Evolutionary conservation across 1,140 invertebrate species (phyloP).

Genomic region (Sinonovacula constricta): DNA sequence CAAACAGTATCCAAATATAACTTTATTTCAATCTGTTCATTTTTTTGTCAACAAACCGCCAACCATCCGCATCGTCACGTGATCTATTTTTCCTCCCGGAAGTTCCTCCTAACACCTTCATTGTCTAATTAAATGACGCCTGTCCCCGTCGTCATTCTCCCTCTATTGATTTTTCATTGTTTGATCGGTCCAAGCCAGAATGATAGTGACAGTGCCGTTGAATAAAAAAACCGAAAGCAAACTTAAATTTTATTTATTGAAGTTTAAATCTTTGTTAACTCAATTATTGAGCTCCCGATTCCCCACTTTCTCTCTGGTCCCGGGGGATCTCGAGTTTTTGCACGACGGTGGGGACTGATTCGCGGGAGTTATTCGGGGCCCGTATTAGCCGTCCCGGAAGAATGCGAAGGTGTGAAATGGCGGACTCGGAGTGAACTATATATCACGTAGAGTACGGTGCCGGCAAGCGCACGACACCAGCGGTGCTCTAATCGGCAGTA

Average conservation of each 20-base stretch:
- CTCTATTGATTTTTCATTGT: no score
- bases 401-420: neutral
- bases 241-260: slow-evolving; percentile 1
- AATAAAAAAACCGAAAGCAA: neutral
- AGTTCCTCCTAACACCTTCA: no score
- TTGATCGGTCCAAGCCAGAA: no score
- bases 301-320: neutral
- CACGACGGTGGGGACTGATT: neutral
- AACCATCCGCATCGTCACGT: no score
- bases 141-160: no score
- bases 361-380: neutral
- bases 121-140: no score
- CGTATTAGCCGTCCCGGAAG: neutral
- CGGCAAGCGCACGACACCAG: neutral
- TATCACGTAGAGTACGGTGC: neutral
- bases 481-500: neutral
- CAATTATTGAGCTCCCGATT: neutral
- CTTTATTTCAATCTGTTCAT: no score
- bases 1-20: no score
- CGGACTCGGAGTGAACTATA: neutral
- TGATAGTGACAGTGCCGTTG: no score
- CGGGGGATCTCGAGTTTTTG: neutral
- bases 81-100: no score
- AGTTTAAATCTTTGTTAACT: slow-evolving; percentile 1
- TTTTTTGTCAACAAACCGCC: no score